Evolutionary conservation across 2,797 vertebrate genomes (phyloP), one percentile per base, ranked within the genome.

Genomic region (Pseudomugil gertrudae): DNA sequence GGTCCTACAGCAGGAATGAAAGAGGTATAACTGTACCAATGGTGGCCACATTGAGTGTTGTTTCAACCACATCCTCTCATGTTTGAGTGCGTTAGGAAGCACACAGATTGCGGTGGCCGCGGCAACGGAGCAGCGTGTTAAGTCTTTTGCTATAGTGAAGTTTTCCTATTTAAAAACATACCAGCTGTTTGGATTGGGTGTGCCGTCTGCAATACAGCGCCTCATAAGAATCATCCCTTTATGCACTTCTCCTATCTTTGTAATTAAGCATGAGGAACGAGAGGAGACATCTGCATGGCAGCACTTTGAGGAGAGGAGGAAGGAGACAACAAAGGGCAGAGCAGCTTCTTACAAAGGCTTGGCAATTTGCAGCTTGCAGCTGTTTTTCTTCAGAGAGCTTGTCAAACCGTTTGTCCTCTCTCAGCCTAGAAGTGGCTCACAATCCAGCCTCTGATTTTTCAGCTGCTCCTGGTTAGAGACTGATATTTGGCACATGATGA

Each of bases 311-410:
- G 73, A 80, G 71, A 76, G 76, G 64, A 82, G 77, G 83, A 84
- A 86, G 77, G 66, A 84, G 76, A 86, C 78, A 78, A 90, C 84
- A 87, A 90, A 89, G 84, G 78, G 48, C 72, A 69, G 57, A 74
- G 68, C 66, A 51, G 79, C 64, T 77, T 66, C 64, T 74, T 78
- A 67, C 84, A 79, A 84, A 87, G 73, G 14, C 82, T 81, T 80
- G 63, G 71, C 78, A 86, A 87, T 91, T 86, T 91, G 83, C 80
- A 55, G 76, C 76, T 76, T 58, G 83, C 90, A 90, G 90, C 88
- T 89, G 89, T 89, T 90, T 88, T 78, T 69, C 73, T 85, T 78
- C 83, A 62, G 72, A 77, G 73, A 79, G 68, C 58, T 35, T 17
- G 77, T 81, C 53, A 66, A 70, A 36, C 23, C 24, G 68, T 57